phyloP scores from a whole-genome alignment of 2,113 vertebrate species.

The Scortum barcoo region DNA sequence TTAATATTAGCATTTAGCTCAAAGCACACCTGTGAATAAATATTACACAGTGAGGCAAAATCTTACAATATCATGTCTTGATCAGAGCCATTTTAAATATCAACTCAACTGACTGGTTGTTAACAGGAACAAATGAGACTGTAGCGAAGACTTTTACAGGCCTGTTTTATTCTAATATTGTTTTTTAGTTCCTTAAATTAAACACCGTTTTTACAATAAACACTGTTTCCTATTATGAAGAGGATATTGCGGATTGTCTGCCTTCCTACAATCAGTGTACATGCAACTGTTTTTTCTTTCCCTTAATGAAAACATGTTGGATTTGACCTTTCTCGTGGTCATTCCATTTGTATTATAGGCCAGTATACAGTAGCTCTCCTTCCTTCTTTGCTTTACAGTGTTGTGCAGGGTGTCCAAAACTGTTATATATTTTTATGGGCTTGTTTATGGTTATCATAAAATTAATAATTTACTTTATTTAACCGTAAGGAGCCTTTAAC shows the following conservation, averaged over 20 bases:
- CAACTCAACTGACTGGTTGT: neutral
- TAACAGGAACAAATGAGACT: neutral
- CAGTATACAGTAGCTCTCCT: neutral
- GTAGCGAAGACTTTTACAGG: neutral
- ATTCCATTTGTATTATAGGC: constrained; percentile 1
- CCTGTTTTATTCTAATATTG: neutral
- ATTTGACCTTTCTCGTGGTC: constrained; percentile 5
- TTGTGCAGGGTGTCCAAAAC: constrained; percentile 1
- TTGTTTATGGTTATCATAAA: neutral
- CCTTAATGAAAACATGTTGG: neutral
- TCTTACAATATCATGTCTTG: too few relatives aligned
- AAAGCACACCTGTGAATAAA: too few relatives aligned
- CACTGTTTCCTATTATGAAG: constrained; percentile 4
- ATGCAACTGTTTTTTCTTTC: neutral
- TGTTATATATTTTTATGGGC: neutral
- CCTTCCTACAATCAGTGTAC: constrained; percentile 11
- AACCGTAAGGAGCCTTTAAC: neutral
- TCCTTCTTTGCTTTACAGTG: neutral
- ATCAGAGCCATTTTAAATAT: neutral
- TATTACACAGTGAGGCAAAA: too few relatives aligned
- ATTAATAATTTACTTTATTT: neutral
- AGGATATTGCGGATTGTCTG: constrained; percentile 19
- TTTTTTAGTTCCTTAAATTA: constrained; percentile 29
- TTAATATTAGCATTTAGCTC: too few relatives aligned
- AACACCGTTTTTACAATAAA: constrained; percentile 20